Evolutionary conservation across 2,113 vertebrate species (phyloP).

Genomic region (Saccopteryx bilineata): DNA sequence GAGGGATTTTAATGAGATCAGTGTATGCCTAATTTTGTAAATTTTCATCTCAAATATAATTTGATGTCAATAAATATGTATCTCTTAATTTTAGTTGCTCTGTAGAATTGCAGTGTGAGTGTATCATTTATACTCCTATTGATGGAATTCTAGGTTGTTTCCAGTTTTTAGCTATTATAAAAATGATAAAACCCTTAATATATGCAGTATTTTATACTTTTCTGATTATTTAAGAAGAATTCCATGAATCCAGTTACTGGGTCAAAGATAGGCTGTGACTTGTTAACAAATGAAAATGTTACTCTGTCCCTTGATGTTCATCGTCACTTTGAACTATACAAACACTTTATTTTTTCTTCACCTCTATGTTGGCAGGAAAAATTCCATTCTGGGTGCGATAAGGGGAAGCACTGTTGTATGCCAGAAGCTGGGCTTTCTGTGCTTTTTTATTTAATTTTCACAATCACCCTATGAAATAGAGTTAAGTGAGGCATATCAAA

Average conservation of each 20-base stretch:
- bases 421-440: neutral
- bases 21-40: constrained; percentile 17
- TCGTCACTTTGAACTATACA: neutral
- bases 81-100: constrained; percentile 8
- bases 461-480: neutral
- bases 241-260: neutral
- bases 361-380: neutral
- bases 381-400: neutral
- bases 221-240: constrained; percentile 28
- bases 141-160: neutral
- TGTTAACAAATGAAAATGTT: neutral
- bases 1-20: neutral
- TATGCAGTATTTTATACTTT: constrained; percentile 8
- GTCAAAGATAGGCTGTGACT: neutral
- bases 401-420: neutral
- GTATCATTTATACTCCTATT: neutral
- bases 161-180: neutral
- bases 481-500: neutral
- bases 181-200: neutral
- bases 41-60: constrained; percentile 34
- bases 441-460: neutral
- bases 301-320: neutral
- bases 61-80: neutral
- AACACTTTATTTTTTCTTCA: constrained; percentile 4
- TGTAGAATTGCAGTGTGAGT: neutral